Evolutionary conservation across 2,113 vertebrate genomes (phyloP).

Genomic region (Gorsachius goisagi): DNA sequence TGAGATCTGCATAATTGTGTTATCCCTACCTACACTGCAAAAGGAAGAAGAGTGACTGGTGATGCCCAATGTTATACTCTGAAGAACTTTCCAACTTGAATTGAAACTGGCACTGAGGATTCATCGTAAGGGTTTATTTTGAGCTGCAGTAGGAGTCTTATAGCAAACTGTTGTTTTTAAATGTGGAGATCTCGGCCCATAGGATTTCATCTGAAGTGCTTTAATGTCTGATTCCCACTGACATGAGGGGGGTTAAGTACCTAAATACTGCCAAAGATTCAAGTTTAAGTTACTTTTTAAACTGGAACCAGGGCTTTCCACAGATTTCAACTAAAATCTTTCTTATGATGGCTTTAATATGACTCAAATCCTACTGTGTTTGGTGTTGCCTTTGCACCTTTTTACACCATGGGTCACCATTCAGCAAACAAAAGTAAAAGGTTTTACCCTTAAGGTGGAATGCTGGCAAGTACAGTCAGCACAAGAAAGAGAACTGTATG

Average conservation of each 20-base stretch:
- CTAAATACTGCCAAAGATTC: neutral
- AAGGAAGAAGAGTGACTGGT: neutral
- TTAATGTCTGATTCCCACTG: neutral
- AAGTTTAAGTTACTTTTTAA: neutral
- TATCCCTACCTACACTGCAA: neutral
- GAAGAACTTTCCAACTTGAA: neutral
- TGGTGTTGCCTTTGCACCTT: neutral
- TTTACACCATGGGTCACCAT: neutral
- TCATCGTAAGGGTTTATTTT: neutral
- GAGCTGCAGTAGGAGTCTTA: neutral
- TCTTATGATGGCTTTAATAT: neutral
- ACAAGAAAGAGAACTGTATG: neutral
- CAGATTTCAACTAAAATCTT: neutral
- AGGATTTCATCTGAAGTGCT: neutral
- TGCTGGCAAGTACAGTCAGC: neutral
- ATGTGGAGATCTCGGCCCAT: neutral
- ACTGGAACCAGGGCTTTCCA: neutral
- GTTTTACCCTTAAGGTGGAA: neutral
- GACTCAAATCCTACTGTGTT: neutral
- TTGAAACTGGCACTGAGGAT: neutral
- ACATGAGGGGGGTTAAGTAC: neutral
- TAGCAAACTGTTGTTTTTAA: neutral
- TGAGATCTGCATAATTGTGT: neutral
- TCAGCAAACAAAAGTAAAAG: neutral
- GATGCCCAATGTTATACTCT: neutral